phyloP scores from a whole-genome alignment of 2,113 vertebrate genomes.

The Antechinus flavipes region DNA sequence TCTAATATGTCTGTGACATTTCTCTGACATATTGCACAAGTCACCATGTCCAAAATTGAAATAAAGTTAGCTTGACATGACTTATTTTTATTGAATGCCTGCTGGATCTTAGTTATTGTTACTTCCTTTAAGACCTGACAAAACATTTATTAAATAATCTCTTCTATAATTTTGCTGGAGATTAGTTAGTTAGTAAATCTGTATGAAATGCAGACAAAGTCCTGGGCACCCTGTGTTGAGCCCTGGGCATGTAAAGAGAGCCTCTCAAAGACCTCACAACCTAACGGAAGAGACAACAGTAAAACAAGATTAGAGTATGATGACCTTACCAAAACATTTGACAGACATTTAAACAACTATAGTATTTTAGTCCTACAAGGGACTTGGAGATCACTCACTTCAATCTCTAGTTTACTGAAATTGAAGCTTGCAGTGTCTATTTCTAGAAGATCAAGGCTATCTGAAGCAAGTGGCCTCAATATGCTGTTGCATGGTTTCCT shows the following conservation, averaged over 20 bases:
- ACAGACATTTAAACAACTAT: not conserved
- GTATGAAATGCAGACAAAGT: not conserved
- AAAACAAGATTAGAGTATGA: not conserved
- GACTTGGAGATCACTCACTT: not conserved
- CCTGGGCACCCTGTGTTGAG: not conserved
- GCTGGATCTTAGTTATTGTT: not conserved
- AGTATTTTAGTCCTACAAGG: not conserved
- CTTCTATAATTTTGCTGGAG: not conserved
- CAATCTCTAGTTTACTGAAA: not conserved
- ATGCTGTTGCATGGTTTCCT: not conserved
- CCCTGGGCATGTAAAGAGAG: not conserved
- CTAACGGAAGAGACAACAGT: not conserved
- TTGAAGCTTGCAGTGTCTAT: not conserved
- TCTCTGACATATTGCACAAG: not conserved
- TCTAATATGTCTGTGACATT: not conserved
- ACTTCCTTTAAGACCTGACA: not conserved
- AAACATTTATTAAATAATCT: not conserved
- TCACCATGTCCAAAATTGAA: not conserved
- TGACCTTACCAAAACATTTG: not conserved
- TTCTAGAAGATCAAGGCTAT: not conserved
- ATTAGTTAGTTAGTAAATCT: not conserved
- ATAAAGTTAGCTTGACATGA: not conserved
- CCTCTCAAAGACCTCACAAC: not conserved
- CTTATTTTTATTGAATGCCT: not conserved
- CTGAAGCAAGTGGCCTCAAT: not conserved